phyloP scores from a whole-genome alignment of 2,888 invertebrate genomes.

The Lucinisca nassula region DNA sequence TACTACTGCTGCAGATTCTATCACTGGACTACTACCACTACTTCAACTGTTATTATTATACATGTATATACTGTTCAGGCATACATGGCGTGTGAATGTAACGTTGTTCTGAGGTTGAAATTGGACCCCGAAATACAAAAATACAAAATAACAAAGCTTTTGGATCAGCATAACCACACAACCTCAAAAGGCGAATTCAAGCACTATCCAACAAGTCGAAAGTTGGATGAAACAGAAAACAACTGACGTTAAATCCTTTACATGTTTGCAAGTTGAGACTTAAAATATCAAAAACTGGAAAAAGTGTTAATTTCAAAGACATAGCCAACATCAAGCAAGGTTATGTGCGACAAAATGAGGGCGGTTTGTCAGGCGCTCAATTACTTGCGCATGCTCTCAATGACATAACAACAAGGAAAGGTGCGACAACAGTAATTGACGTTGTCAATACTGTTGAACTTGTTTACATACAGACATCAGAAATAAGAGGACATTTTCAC shows the following conservation, averaged over 20 bases:
- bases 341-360: neutral
- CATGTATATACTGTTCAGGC: no score
- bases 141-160: neutral
- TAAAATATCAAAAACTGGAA: neutral
- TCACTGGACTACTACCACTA: no score
- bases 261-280: neutral
- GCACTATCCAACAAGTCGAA: neutral
- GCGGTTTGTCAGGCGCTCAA: neutral
- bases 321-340: neutral
- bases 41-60: no score
- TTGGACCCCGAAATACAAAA: neutral
- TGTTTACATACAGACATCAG: neutral
- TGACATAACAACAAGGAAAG: neutral
- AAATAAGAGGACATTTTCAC: neutral
- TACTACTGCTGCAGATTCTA: no score
- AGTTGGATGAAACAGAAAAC: neutral
- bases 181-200: constrained; percentile 6
- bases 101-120: neutral
- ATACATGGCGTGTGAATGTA: neutral
- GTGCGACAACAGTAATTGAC: neutral
- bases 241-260: neutral
- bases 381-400: neutral
- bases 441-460: neutral
- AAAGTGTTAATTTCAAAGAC: neutral
- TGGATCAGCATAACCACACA: neutral